phyloP scores from a whole-genome alignment of 2,888 invertebrate genomes.

The Idaea aversata region DNA sequence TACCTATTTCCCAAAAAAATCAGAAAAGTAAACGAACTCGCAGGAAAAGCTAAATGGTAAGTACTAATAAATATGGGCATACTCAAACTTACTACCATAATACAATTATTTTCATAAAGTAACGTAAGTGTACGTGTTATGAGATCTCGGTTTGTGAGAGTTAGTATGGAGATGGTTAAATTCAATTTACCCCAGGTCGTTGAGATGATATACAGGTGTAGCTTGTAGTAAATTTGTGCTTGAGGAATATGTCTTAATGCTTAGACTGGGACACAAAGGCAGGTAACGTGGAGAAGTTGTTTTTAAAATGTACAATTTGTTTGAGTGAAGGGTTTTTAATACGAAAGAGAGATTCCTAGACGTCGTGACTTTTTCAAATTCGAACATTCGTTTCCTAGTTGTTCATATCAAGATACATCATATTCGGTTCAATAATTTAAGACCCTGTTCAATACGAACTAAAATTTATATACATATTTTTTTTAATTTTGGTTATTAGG shows the following conservation, averaged over 20 bases:
- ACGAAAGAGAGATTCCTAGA: no score
- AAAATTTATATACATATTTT: no score
- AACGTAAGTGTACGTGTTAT: not conserved
- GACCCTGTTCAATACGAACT: no score
- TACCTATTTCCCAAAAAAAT: no score
- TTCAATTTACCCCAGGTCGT: constrained; percentile 61
- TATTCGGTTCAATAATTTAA: not conserved
- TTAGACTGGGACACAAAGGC: constrained; percentile 25
- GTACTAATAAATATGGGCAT: not conserved
- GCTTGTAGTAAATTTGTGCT: constrained; percentile 50
- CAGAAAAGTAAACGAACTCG: no score
- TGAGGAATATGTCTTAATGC: constrained; percentile 37
- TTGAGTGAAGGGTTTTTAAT: no score
- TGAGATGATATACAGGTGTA: constrained; percentile 54
- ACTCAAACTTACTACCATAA: not conserved
- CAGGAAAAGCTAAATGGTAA: no score
- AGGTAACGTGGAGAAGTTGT: not conserved
- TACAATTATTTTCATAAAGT: not conserved
- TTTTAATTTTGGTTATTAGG: no score
- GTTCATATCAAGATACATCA: no score
- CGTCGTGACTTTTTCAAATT: no score
- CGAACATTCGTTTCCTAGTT: no score
- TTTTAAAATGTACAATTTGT: not conserved
- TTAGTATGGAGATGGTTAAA: constrained; percentile 36
- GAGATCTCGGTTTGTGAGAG: constrained; percentile 12